These are phyloP conservation scores for Acanthosepion pharaonis DNA, from an alignment of 2,888 invertebrate species.

Conservation along the genomic window DNA sequence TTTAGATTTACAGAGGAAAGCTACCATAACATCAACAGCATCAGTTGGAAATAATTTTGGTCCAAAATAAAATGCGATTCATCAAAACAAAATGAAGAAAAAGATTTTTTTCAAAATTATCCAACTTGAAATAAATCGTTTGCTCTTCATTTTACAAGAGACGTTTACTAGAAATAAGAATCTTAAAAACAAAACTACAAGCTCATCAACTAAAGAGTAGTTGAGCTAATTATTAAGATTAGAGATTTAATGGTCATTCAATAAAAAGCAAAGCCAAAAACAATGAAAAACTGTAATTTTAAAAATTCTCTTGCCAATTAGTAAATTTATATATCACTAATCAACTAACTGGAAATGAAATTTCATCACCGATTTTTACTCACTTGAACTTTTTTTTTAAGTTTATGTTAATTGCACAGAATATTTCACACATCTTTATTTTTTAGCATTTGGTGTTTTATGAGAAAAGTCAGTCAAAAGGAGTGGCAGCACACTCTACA, in stretches of 20 bases:
- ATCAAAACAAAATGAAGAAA: background rate
- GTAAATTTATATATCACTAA: constrained; percentile 33
- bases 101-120: background rate
- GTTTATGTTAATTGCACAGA: background rate
- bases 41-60: background rate
- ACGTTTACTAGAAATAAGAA: background rate
- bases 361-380: background rate
- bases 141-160: background rate
- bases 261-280: background rate
- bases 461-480: background rate
- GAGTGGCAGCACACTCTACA: background rate
- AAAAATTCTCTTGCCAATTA: constrained; percentile 33
- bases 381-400: background rate
- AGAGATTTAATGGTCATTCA: constrained; percentile 33
- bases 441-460: background rate
- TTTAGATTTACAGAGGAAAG: background rate
- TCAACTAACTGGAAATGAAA: constrained; percentile 8
- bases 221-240: constrained; percentile 11
- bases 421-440: background rate
- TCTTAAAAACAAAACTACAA: background rate
- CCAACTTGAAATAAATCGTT: background rate
- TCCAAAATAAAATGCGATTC: background rate
- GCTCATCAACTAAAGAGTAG: constrained; percentile 6
- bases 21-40: background rate
- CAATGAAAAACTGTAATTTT: constrained; percentile 17